phyloP scores from a whole-genome alignment of 2,797 vertebrate genomes.

The Muscicapa comitata region DNA sequence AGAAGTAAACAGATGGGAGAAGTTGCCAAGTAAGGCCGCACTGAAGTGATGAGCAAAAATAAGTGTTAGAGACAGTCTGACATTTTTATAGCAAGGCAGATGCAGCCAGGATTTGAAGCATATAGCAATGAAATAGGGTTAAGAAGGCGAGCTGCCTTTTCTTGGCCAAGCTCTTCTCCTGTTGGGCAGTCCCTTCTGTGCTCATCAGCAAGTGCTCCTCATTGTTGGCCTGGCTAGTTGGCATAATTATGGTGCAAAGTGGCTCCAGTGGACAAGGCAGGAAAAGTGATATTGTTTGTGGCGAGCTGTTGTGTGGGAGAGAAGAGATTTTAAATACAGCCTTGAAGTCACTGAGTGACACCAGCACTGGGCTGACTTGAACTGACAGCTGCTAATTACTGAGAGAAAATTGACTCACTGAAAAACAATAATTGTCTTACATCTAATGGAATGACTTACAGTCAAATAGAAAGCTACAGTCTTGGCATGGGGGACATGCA shows the following conservation, averaged over 20 bases:
- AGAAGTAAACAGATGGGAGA: conserved; percentile 60
- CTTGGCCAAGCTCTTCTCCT: not conserved
- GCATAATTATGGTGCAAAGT: not conserved
- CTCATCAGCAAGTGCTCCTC: not conserved
- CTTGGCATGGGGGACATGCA: not conserved
- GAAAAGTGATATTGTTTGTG: not conserved
- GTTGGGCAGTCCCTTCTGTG: not conserved
- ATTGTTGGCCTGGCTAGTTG: not conserved
- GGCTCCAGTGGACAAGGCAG: not conserved
- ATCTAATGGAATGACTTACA: conserved; percentile 19
- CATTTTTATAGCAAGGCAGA: conserved; percentile 39
- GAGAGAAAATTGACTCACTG: conserved; percentile 40
- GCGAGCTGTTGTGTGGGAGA: not conserved
- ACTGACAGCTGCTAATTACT: conserved; percentile 45
- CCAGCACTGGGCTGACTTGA: not conserved
- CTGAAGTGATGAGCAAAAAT: conserved; percentile 8
- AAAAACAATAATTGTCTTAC: conserved; percentile 37
- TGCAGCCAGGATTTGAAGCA: not conserved
- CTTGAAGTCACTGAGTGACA: conserved; percentile 29
- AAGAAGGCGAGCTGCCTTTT: conserved; percentile 6
- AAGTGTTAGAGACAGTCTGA: conserved; percentile 45
- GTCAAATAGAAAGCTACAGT: conserved; percentile 8
- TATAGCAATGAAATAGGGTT: not conserved
- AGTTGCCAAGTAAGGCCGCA: conserved; percentile 36
- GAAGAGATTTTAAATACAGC: conserved; percentile 1